Percentiles rank a stretch among this genome's conserved stretches.
phyloP scores from a whole-genome alignment of 2,888 invertebrate species.

The Serripes groenlandicus region DNA sequence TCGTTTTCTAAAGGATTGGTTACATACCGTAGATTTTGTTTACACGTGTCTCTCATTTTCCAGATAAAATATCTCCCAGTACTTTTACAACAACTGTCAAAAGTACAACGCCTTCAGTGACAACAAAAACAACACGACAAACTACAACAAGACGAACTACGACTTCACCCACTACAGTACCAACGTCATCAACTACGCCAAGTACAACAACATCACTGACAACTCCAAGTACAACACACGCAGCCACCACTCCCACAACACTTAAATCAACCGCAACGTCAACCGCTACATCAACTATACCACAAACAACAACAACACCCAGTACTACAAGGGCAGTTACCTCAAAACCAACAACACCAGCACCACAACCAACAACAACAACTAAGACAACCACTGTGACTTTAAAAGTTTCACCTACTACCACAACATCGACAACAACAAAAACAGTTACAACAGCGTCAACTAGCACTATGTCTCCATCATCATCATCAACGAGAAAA shows the following conservation, averaged over 20 bases:
- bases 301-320: constrained; percentile 13
- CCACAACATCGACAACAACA: constrained; percentile 4
- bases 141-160: neutral
- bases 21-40: too few species aligned
- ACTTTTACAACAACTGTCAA: neutral
- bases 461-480: neutral
- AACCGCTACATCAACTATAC: neutral
- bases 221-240: neutral
- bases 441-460: neutral
- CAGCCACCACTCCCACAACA: constrained; percentile 27
- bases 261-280: constrained; percentile 22
- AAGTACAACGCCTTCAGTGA: neutral
- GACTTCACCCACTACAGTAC: neutral
- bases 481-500: constrained; percentile 14
- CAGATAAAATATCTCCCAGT: too few species aligned
- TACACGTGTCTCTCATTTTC: too few species aligned
- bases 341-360: constrained; percentile 19
- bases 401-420: constrained; percentile 7
- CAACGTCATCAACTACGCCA: constrained; percentile 6
- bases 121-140: neutral
- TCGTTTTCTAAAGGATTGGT: too few species aligned
- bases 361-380: constrained; percentile 14
- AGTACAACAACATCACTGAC: constrained; percentile 6
- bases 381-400: constrained; percentile 22
- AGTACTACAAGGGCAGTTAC: constrained; percentile 23